Base-by-base conservation (phyloP, 1,140 invertebrate genomes). In the Linepithema humile region DNA sequence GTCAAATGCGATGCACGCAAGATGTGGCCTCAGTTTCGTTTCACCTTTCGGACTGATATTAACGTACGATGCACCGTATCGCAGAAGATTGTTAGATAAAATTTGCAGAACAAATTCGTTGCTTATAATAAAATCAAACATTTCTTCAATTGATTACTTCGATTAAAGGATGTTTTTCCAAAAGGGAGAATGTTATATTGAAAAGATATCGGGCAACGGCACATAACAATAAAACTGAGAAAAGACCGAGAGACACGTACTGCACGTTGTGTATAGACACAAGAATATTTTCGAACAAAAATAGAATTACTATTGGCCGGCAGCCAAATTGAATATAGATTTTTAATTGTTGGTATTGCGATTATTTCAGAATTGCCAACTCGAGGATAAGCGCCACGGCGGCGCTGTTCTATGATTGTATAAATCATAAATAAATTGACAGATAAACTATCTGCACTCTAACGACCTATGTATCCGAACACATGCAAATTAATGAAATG, bases 321-420 rank as follows among this genome's bases (percentile, higher is more conserved):
- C 64, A 23, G 78, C 83, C 85, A 90, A 85, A 88, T 86, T 62
- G 85, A 83, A 77, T 86, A 87, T 87, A 85, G 85, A 89, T 89
- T 89, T 89, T 89, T 89, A 87, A 89, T 89, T 89, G 85, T 78
- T 89, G 32, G 60, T n/a, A 17, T 26, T 29, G 48, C 20, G 64
- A 50, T 82, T 48, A 75, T 83, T 80, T 74, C 55, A 43, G 78
- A 83, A 64, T 45, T 45, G 32, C 62, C 29, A 70, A 55, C 17
- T 59, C 57, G 70, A 55, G 64, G 9, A n/a, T 48, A 45, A 53
- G 43, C 35, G 60, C 50, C n/a, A 7, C 32, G 62, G 10, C 5
- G n/a, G 7, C 35, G 62, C 15, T 5, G 35, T 75, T 4, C 43
- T 32, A 75, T 50, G 67, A 20, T 82, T 59, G 83, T 86, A 87